phyloP scores from a whole-genome alignment of 2,888 invertebrate species.

The Synergus japonicus region DNA sequence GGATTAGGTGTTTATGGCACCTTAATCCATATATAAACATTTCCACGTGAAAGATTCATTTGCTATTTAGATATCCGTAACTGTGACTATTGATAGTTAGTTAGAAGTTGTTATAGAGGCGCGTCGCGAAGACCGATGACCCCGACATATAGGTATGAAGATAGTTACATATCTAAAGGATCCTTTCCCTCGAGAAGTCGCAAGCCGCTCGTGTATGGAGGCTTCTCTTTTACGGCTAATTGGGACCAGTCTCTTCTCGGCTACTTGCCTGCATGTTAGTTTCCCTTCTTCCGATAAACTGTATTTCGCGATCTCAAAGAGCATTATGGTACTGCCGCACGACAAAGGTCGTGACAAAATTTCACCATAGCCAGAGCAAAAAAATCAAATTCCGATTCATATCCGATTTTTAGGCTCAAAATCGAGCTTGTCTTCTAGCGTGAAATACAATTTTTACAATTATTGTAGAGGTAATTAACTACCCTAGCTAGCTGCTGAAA shows the following conservation, averaged over 20 bases:
- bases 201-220: conserved; percentile 46
- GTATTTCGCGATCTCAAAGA: conserved; percentile 19
- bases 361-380: conserved; percentile 7
- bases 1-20: conserved; percentile 16
- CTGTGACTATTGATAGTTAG: conserved; percentile 56
- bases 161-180: conserved; percentile 58
- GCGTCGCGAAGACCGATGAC: conserved; percentile 59
- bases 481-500: too few relatives aligned
- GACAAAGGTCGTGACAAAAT: conserved; percentile 37
- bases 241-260: conserved; percentile 52
- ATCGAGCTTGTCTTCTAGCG: background rate
- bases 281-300: conserved; percentile 33
- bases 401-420: background rate
- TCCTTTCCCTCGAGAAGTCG: conserved; percentile 57
- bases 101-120: conserved; percentile 55
- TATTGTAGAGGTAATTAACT: background rate
- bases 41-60: conserved; percentile 42
- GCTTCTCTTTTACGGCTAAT: conserved; percentile 58
- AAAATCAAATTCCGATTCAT: conserved; percentile 26
- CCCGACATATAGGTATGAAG: conserved; percentile 47
- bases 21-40: conserved; percentile 33
- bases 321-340: conserved; percentile 26
- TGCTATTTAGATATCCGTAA: conserved; percentile 57
- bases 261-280: conserved; percentile 1
- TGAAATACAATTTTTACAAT: background rate